A percentile compares a stretch with the other conserved stretches of the same genome.
phyloP scores from a whole-genome alignment of 2,113 vertebrate species.

The Scophthalmus maximus region DNA sequence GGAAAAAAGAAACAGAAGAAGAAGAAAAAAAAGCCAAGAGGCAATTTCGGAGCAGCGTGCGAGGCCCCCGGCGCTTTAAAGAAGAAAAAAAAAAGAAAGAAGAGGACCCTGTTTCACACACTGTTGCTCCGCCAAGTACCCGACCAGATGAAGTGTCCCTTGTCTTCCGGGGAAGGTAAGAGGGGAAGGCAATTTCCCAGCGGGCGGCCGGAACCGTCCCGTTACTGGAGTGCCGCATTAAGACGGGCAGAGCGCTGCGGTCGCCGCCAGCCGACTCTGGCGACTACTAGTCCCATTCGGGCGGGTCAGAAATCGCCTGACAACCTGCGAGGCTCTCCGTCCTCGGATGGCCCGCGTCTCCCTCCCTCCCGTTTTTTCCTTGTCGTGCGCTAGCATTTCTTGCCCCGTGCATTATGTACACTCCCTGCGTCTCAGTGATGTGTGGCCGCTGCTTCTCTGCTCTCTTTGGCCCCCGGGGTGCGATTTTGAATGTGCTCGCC shows the following conservation, averaged over 20 bases:
- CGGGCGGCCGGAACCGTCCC: conserved; percentile 17
- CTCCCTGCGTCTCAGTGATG: conserved; percentile 28
- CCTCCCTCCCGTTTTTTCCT: conserved; percentile 22
- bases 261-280: conserved; percentile 31
- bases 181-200: conserved; percentile 64
- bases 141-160: conserved; percentile 33
- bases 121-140: conserved; percentile 26
- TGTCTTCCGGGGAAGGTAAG: conserved; percentile 42
- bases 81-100: not conserved
- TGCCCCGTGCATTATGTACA: conserved; percentile 49
- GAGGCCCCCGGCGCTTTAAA: conserved; percentile 12
- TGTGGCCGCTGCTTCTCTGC: conserved; percentile 17
- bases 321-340: conserved; percentile 14
- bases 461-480: conserved; percentile 30
- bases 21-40: conserved; percentile 15
- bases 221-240: conserved; percentile 17
- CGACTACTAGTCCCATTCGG: conserved; percentile 40
- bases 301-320: conserved; percentile 47
- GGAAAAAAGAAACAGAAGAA: too few species aligned
- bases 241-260: not conserved
- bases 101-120: conserved; percentile 48
- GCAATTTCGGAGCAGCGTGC: conserved; percentile 11
- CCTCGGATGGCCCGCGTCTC: not conserved
- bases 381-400: conserved; percentile 21
- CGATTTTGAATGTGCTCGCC: conserved; percentile 44